A percentile compares a stretch with the other conserved stretches of the same genome.
phyloP scores from a whole-genome alignment of 2,888 invertebrate genomes.

The Drosophila helvetica region DNA sequence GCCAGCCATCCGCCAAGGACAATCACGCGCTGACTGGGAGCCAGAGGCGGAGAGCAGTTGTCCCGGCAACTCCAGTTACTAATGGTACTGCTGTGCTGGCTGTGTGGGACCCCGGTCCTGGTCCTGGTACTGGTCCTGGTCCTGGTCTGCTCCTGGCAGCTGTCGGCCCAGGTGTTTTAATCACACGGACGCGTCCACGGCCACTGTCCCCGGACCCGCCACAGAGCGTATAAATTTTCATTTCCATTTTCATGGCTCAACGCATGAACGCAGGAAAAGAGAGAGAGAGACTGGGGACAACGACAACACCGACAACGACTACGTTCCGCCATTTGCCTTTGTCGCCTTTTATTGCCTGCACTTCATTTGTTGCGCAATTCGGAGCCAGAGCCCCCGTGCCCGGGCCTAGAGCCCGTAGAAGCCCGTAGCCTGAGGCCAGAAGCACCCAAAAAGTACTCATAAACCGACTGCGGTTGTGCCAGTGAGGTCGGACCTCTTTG shows the following conservation, averaged over 20 bases:
- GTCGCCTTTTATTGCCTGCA: constrained; percentile 80
- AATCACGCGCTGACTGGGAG: constrained; percentile 23
- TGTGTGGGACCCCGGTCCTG: neutral
- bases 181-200: constrained; percentile 27
- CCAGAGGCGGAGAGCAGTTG: neutral
- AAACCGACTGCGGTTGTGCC: constrained; percentile 45
- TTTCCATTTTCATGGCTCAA: constrained; percentile 77
- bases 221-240: constrained; percentile 73
- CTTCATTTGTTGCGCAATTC: constrained; percentile 76
- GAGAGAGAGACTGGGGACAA: constrained; percentile 16
- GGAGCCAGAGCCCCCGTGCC: constrained; percentile 3
- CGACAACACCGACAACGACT: constrained; percentile 33
- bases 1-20: constrained; percentile 48
- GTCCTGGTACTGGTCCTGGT: neutral
- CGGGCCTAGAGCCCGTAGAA: neutral
- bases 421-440: neutral
- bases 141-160: constrained; percentile 28
- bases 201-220: constrained; percentile 24
- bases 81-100: neutral
- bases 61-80: neutral
- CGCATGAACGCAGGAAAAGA: constrained; percentile 60
- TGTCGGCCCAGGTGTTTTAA: constrained; percentile 54
- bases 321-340: constrained; percentile 72
- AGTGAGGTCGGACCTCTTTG: constrained; percentile 23
- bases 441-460: constrained; percentile 54